Conservation (phyloP, 2,113 vertebrate species). For the Alaudala cheleensis region DNA sequence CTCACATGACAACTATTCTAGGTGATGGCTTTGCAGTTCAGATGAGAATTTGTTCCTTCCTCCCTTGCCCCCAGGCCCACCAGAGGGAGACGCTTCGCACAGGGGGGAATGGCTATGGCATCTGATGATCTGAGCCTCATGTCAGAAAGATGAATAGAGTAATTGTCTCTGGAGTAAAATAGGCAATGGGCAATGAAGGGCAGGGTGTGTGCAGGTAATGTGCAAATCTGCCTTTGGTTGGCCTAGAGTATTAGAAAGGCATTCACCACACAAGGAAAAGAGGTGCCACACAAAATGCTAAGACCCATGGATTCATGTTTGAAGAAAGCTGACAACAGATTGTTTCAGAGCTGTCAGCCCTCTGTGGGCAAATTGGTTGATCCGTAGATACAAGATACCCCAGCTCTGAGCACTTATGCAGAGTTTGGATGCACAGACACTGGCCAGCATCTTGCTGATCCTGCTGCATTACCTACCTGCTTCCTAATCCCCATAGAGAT, state of each 20-base stretch:
- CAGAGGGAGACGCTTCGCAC: not conserved
- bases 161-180: not conserved
- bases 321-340: not conserved
- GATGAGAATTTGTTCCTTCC: not conserved
- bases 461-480: not conserved
- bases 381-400: not conserved
- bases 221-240: not conserved
- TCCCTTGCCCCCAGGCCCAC: accelerated
- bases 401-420: not conserved
- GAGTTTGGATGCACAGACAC: not conserved
- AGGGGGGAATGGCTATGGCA: not conserved
- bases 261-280: accelerated
- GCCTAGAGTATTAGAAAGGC: not conserved
- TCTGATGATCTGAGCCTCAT: not conserved
- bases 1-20: not conserved
- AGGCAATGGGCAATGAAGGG: not conserved
- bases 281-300: not conserved
- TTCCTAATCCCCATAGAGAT: not conserved
- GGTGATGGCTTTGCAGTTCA: not conserved
- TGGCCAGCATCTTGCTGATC: not conserved
- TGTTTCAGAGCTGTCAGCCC: not conserved
- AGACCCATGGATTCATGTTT: not conserved
- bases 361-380: not conserved
- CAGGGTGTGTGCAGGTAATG: accelerated
- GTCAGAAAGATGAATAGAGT: not conserved